phyloP scores from a whole-genome alignment of 2,797 vertebrate genomes.

The Halcyon chelicuti region DNA sequence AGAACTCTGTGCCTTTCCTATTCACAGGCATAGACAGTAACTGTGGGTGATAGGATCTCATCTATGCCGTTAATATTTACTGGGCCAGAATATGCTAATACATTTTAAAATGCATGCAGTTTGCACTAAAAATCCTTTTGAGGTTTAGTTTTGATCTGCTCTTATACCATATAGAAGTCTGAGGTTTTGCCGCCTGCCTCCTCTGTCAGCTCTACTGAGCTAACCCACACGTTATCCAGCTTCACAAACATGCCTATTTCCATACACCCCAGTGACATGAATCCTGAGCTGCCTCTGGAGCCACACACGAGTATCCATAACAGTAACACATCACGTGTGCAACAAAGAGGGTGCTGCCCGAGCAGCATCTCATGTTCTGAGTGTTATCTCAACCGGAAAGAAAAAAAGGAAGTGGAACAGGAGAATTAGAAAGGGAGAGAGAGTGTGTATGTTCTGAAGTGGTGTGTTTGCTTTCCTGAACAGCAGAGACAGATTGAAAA shows the following conservation, averaged over 20 bases:
- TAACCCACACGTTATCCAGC: background rate
- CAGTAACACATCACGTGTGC: background rate
- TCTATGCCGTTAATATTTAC: background rate
- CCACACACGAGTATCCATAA: background rate
- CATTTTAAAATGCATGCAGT: background rate
- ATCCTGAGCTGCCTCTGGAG: background rate
- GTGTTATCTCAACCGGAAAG: background rate
- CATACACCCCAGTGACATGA: background rate
- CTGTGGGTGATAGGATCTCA: background rate
- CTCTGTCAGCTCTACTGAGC: background rate
- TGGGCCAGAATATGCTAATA: background rate
- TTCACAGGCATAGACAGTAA: background rate
- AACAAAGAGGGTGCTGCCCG: background rate
- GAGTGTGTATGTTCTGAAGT: background rate
- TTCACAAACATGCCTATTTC: background rate
- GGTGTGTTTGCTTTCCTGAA: conserved; percentile 16
- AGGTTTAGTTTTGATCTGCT: background rate
- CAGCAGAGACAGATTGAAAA: conserved; percentile 19
- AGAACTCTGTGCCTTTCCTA: background rate
- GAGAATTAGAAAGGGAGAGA: background rate
- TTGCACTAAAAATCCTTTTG: background rate
- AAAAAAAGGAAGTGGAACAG: background rate
- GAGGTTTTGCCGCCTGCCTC: background rate
- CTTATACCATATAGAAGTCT: background rate
- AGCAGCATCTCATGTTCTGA: background rate